Evolutionary conservation across 2,797 vertebrate genomes (phyloP).

Genomic region (Meda fulgida): DNA sequence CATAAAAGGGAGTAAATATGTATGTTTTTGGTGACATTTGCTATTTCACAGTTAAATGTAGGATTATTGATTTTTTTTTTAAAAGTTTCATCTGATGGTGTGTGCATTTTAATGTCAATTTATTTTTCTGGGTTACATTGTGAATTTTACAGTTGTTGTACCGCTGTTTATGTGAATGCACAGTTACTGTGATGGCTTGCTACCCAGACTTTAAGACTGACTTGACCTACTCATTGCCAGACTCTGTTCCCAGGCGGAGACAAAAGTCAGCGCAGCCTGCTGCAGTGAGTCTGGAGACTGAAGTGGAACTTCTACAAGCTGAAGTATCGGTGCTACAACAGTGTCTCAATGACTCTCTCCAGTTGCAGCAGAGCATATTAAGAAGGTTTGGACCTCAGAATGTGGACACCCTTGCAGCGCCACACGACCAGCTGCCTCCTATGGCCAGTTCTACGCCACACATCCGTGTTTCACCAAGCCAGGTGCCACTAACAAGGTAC

Average conservation of each 20-base stretch:
- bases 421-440: background rate
- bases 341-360: too few species aligned
- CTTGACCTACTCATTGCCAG: background rate
- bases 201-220: background rate
- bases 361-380: conserved; percentile 1
- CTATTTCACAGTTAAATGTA: too few species aligned
- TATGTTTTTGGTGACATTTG: too few species aligned
- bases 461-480: background rate
- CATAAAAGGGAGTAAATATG: too few species aligned
- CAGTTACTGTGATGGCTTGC: too few species aligned
- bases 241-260: conserved; percentile 2
- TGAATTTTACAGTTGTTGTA: background rate
- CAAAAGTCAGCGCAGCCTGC: background rate
- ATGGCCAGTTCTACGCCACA: background rate
- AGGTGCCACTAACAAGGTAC: background rate
- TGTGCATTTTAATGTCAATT: too few species aligned
- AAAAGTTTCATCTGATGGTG: too few species aligned
- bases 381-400: background rate
- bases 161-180: background rate
- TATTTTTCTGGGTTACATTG: too few species aligned
- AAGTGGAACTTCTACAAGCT: background rate
- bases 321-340: background rate
- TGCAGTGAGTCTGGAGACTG: background rate
- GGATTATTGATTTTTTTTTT: too few species aligned
- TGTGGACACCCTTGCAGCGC: background rate